These are phyloP conservation scores for Tryphoninae sp. DNA, from an alignment of 2,888 invertebrate species.

Conservation along the genomic window DNA sequence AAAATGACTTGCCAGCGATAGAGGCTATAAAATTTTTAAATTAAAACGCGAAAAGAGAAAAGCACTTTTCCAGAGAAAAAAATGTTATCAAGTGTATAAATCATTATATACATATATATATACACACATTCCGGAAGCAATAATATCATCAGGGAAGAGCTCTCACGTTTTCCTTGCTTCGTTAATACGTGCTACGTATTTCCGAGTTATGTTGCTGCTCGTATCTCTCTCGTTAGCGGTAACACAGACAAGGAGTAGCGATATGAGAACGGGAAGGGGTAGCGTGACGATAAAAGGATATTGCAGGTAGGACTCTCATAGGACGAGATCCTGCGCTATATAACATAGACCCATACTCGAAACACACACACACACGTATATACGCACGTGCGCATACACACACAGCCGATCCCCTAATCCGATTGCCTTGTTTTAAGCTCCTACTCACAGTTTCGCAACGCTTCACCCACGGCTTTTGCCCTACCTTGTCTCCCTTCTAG, in stretches of 20 bases:
- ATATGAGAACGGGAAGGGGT: conserved; percentile 13
- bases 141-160: background rate
- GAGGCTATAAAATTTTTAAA: conserved; percentile 34
- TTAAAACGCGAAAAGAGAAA: conserved; percentile 36
- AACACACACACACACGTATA: background rate
- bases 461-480: conserved; percentile 16
- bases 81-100: conserved; percentile 29
- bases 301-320: conserved; percentile 35
- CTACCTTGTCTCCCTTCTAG: background rate
- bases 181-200: too few relatives aligned
- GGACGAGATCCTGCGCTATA: conserved; percentile 4
- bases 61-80: background rate
- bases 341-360: background rate
- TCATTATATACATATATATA: background rate
- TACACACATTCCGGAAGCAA: background rate
- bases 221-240: background rate
- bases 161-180: too few relatives aligned
- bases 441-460: conserved; percentile 36
- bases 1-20: conserved; percentile 46
- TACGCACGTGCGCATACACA: background rate
- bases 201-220: background rate
- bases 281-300: conserved; percentile 37
- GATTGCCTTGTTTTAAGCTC: conserved; percentile 58
- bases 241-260: background rate
- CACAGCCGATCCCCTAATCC: conserved; percentile 33